Base-by-base conservation (phyloP, 1,140 invertebrate genomes). In the Stenopsyche tienmushanensis region DNA sequence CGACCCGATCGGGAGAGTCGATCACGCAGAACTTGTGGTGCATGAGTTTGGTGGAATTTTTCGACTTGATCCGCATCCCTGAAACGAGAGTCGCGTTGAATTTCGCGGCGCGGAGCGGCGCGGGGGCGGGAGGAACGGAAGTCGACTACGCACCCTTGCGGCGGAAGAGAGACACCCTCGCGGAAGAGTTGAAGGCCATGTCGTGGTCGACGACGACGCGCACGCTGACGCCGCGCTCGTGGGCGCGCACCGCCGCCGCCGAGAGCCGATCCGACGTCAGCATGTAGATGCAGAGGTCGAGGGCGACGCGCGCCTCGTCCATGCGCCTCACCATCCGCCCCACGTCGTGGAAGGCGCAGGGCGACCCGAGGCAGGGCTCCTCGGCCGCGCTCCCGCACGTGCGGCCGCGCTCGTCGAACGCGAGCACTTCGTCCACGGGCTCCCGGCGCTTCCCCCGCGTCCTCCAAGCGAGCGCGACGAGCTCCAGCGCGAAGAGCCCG, bases 11-110 rank as follows among this genome's bases (percentile, higher is more conserved):
- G 8, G 44, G 49, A 34, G 26, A 23, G 44, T 66, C 65, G 23
- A 66, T 53, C 2, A 66, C 47, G 57, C 57, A 62, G 42, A 66
- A 66, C 47, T 66, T 66, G 34, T 66, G 57, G 15, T 66, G 65
- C 65, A 65, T 65, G 5, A 65, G 29, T 18, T 59, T 60, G 5
- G 29, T 53, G 13, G 62, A 44, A 7, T 15, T 29, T 42, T 65
- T 60, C 24, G 17, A 41, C 20, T 42, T 65, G 5, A 65, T 21
- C 17, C 34, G 55, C 5, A 65, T 53, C 3, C 55, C 55, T 65
- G 49, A 58, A 50, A 65, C 39, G 49, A 44, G 13, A 64, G 17
- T 39, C 41, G n/a, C 2, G n/a, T n/a, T n/a, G n/a, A n/a, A n/a
- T n/a, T n/a, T n/a, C n/a, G n/a, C n/a, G n/a, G n/a, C n/a, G n/a